Evolutionary conservation across 2,113 vertebrate species (phyloP), one percentile per base, ranked within the genome.

Genomic region (Nothobranchius furzeri): DNA sequence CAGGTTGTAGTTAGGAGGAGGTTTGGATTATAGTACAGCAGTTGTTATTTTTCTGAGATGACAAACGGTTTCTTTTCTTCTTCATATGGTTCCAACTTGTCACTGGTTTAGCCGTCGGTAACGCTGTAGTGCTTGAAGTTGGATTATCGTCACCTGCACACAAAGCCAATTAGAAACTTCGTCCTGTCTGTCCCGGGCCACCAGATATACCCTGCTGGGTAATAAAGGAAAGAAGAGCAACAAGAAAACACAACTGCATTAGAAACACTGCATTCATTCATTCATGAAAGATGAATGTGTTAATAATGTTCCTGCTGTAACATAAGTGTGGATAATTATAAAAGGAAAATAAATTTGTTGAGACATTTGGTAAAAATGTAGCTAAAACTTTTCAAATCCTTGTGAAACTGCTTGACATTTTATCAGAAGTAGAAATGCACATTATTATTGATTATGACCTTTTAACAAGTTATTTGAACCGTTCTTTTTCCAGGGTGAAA

Each of bases 1-100:
- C 87, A 83, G 74, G 85, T 83, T 63, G 85, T 79, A 78, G 88
- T 86, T 91, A 93, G 85, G 10, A 86, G 93, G 76, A 91, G 94
- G 93, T 94, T 92, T 94, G 94, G 91, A 94, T 93, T 96, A 96
- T 95, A 93, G 92, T 96, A 97, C 96, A 98, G 96, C 95, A 97
- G 95, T 94, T 93, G 82, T 94, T 85, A 92, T 90, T 88, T 86
- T 90, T 88, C 88, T 95, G 95, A 97, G 96, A 98, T 98, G 95
- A 98, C 94, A 93, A 89, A 94, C 93, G 82, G 83, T 85, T 87
- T 87, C 76, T 89, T 91, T 84, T 90, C 86, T 87, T 89, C 86
- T 78, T 86, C 78, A 62, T 76, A 62, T 85, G 90, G 91, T 94
- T 95, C 94, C 94, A 87, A 92, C 95, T 94, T 94, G 76, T 73